Evolutionary conservation across 2,797 vertebrate species (phyloP), one percentile per base, ranked within the genome.

Genomic region (Phoxinus dragarum): DNA sequence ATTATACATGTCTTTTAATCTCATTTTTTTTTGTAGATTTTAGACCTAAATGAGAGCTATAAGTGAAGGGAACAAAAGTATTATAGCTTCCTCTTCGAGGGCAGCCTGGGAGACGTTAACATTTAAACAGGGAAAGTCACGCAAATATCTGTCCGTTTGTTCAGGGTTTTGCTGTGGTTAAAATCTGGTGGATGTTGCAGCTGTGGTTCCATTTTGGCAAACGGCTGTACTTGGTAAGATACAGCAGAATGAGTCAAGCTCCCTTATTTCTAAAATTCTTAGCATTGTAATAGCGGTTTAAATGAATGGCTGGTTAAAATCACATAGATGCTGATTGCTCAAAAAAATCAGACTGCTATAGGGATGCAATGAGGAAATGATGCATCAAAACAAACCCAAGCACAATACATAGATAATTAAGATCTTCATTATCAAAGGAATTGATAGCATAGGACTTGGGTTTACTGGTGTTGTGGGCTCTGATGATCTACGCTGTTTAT

Each of bases 101-200:
- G 31, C 68, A 86, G n/a, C 36, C 66, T 78, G 80, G 21, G 79
- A 38, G 64, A 80, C 23, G 23, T 72, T 82, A 81, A 78, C 75
- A 69, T 91, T 94, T 93, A 89, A 91, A 91, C 92, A 92, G 87
- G 89, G 67, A 93, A 93, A 92, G 38, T 64, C 80, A 92, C 91
- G 89, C 91, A 94, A 93, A 92, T 67, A 79, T 49, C 40, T 49
- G 31, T 12, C 12, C 2, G 27, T 47, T 66, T 72, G 52, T 34
- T 76, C 73, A 44, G 36, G 47, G 73, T 36, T 83, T 73, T 67
- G 31, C 19, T 67, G 19, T 68, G 49, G 44, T 9, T 73, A 27
- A 49, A 38, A 19, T 82, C 0, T 74, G 3, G 14, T 54, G 27
- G 68, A 38, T 40, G 9, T 61, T 52, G 54, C 12, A 34, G 68